Percentiles rank a stretch among this genome's conserved stretches.
phyloP scores from a whole-genome alignment of 2,888 invertebrate species.

The Amphipoea lucens region DNA sequence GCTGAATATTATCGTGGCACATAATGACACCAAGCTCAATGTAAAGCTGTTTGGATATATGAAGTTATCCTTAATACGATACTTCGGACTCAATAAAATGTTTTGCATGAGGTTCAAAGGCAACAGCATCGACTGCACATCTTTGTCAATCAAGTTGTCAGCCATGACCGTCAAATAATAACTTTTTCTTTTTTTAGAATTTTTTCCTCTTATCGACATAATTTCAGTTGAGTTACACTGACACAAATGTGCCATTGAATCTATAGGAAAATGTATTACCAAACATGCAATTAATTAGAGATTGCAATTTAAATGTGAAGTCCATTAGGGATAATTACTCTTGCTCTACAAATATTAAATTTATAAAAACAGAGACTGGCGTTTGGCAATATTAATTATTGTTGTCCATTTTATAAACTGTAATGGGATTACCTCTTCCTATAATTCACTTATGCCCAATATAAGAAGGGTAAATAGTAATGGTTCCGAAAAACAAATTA shows the following conservation, averaged over 20 bases:
- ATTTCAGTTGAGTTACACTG: neutral
- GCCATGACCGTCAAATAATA: neutral
- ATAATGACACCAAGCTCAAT: constrained; percentile 11
- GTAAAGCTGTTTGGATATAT: constrained; percentile 14
- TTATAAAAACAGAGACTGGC: neutral
- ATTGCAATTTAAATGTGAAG: neutral
- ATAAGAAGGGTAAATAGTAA: too few relatives aligned
- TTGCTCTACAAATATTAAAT: neutral
- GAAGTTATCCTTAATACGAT: constrained; percentile 27
- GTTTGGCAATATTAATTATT: neutral
- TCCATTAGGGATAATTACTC: constrained; percentile 13
- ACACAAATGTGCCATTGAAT: neutral
- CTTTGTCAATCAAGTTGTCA: constrained; percentile 21
- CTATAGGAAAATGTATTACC: neutral
- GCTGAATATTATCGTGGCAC: neutral
- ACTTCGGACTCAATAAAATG: constrained; percentile 30
- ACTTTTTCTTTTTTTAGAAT: neutral
- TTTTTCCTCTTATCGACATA: constrained; percentile 1
- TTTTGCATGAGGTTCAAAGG: constrained; percentile 31
- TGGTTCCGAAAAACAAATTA: too few relatives aligned
- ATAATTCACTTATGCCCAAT: neutral
- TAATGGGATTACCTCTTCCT: neutral
- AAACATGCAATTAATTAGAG: neutral
- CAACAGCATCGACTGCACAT: constrained; percentile 36
- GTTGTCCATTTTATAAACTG: neutral